Evolutionary conservation across 2,113 vertebrate species (phyloP), one percentile per base, ranked within the genome.

Genomic region (Triplophysa siluroides): DNA sequence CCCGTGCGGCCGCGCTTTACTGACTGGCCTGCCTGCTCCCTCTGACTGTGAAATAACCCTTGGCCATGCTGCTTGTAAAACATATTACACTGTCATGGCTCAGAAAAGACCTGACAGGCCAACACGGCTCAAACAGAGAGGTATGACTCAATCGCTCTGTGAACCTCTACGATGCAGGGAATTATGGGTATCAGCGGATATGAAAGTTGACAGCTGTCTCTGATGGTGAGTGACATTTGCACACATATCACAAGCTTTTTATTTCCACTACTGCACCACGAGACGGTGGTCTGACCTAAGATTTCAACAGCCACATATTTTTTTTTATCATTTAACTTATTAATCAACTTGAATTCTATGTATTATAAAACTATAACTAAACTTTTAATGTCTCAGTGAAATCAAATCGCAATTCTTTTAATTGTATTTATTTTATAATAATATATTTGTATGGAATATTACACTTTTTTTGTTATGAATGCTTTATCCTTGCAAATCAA

Each of bases 31-130:
- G 67, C 52, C 73, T 45, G 72, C 71, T 79, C 80, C 41, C 56
- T 26, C 58, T 71, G 60, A 76, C 33, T 69, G 83, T 47, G 69
- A 73, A 83, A 69, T 80, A 78, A 78, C 73, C 74, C 56, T 76
- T 77, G 47, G 33, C 56, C 78, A 75, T 61, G 76, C 54, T 29
- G 29, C 69, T 75, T 74, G 75, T 83, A 78, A 81, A 83, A 83
- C 82, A 75, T 73, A 76, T 68, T 80, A 72, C 78, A 68, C 75
- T 66, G 66, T 68, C 67, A 78, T 78, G 82, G 60, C 61, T 41
- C 47, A 78, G 66, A 74, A 76, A 80, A 65, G 78, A 82, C 63
- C 78, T 78, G 78, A 69, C 73, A 77, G 83, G 70, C 68, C 69
- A 78, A 78, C 63, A 81, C 50, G 21, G n/a, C 38, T 74, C 79